Percentiles rank a stretch among this genome's conserved stretches.
These are phyloP conservation scores for Typhlichthys eigenmanni DNA, from an alignment of 2,797 vertebrate species.

Conservation along the genomic window DNA sequence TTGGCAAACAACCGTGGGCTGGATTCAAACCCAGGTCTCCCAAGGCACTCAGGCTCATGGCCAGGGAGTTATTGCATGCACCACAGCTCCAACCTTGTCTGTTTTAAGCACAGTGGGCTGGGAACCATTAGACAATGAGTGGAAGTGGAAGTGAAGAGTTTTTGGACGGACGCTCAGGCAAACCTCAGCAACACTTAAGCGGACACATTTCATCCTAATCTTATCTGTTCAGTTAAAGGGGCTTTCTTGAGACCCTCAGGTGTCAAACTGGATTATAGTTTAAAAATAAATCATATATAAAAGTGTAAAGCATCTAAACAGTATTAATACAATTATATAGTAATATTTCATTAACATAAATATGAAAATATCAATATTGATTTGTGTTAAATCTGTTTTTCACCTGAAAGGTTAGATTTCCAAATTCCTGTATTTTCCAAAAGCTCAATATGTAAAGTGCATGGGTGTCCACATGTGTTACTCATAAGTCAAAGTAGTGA, in stretches of 20 bases:
- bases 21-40: too few relatives aligned
- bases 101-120: constrained; percentile 33
- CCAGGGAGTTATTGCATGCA: too few relatives aligned
- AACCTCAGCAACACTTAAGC: constrained; percentile 30
- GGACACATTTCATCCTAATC: constrained; percentile 40
- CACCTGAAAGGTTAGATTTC: background rate
- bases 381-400: background rate
- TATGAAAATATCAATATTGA: background rate
- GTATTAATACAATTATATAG: background rate
- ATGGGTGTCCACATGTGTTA: constrained; percentile 48
- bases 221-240: constrained; percentile 50
- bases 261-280: constrained; percentile 35
- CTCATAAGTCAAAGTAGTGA: constrained; percentile 44
- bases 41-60: too few relatives aligned
- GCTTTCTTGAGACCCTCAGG: background rate
- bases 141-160: background rate
- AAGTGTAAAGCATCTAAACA: constrained; percentile 45
- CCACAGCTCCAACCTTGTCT: background rate
- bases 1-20: too few relatives aligned
- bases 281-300: constrained; percentile 40
- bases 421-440: background rate
- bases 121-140: constrained; percentile 13
- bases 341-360: background rate
- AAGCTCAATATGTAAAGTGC: constrained; percentile 12
- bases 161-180: background rate